Conservation (phyloP, 2,113 vertebrate genomes). For the Odocoileus hemionus region DNA sequence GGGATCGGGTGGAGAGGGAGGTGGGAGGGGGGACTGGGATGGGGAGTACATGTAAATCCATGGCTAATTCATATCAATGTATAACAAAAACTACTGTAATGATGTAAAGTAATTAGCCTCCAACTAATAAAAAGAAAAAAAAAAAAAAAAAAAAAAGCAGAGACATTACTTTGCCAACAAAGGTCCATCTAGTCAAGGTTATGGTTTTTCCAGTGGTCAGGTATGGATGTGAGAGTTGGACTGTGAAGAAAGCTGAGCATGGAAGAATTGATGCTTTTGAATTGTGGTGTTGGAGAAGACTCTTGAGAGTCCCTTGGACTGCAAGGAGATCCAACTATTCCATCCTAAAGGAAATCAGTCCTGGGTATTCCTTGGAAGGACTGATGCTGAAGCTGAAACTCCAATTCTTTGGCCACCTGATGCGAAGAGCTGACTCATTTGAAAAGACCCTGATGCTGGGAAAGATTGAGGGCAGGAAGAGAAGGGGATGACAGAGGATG, state of each 20-base stretch:
- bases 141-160: too few relatives aligned
- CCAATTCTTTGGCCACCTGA: background rate
- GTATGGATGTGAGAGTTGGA: background rate
- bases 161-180: background rate
- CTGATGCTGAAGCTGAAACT: background rate
- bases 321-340: background rate
- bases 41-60: too few relatives aligned
- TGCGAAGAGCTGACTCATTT: background rate
- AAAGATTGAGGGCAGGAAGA: background rate
- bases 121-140: too few relatives aligned
- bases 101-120: too few relatives aligned
- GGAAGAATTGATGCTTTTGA: background rate
- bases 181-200: background rate
- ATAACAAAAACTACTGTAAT: too few relatives aligned
- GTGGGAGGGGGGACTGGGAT: too few relatives aligned
- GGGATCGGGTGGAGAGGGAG: too few relatives aligned
- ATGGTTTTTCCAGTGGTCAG: background rate
- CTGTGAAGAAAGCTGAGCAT: background rate
- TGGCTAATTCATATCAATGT: too few relatives aligned
- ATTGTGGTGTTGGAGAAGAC: background rate
- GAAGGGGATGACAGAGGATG: background rate
- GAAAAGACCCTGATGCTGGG: background rate
- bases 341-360: background rate
- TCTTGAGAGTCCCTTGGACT: background rate
- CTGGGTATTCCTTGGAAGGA: background rate